Base-by-base conservation (phyloP, 1,140 invertebrate genomes). In the Drosophila sproati region DNA sequence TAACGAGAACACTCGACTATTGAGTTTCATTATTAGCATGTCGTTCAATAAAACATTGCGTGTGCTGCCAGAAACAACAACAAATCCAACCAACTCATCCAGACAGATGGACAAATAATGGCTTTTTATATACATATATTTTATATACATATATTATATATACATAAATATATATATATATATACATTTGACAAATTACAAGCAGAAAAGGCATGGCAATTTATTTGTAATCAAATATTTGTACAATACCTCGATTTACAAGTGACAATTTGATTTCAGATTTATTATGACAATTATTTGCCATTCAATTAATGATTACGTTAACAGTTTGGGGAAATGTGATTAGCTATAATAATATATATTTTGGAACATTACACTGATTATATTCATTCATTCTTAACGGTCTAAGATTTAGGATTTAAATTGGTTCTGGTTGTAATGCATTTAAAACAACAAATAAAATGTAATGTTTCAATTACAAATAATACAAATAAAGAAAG, bases 81-180 rank as follows among this genome's bases (percentile, higher is more conserved):
- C 39, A 43, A 48, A 20, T 7, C 35, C 10, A 28, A 12, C 8
- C 56, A 37, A 6, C 2, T 10, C 6, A 32, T 4, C 8, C 56
- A 79, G 80, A 74, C 80, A 61, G 64, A 47, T 76, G 72, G 41
- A 54, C 77, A 83, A 83, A 80, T 70, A 71, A 51, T 34, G 41
- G 31, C 3, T 50, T 37, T 52, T 35, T 43, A 52, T 43, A 64
- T 31, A 20, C 28, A 7, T 34, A 4, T 47, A 52, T 6, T 47
- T 7, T 28, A 41, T 37, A 50, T 45, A 48, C 28, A 7, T 34
- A 4, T 47, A 52, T 6, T 47, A 10, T 28, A 41, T 37, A 50
- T 45, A 48, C 12, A 41, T 4, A 12, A 12, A 10, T 2, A 5
- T 29, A n/a, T 28, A 43, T 31, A 59, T 5, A 61, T 35, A 35